These are phyloP conservation scores for Tachuris rubrigastra DNA, from an alignment of 2,113 vertebrate genomes.

Conservation along the genomic window DNA sequence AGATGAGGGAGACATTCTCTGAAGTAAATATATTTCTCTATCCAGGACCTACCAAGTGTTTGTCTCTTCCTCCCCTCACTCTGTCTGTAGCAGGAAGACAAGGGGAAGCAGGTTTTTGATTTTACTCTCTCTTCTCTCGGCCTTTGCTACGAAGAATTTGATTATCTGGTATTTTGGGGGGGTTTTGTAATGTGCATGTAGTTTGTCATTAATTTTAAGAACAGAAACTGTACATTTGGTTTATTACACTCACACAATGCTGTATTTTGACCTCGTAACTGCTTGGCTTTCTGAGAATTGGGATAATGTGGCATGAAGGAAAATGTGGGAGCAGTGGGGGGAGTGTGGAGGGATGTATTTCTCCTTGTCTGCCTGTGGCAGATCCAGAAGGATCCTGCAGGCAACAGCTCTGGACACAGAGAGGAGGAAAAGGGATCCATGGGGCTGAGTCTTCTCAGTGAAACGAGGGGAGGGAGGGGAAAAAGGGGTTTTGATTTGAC, in stretches of 20 bases:
- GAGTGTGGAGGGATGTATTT: background rate
- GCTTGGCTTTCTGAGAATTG: background rate
- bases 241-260: background rate
- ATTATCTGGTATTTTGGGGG: background rate
- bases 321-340: background rate
- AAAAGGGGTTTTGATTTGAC: background rate
- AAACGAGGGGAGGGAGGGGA: background rate
- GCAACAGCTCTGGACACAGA: fast-evolving
- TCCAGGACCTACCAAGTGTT: background rate
- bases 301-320: fast-evolving
- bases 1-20: slow-evolving; percentile 4
- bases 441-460: background rate
- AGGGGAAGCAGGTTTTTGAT: slow-evolving; percentile 14
- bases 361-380: background rate
- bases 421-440: background rate
- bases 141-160: background rate
- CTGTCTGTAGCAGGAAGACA: background rate
- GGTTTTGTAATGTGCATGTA: background rate
- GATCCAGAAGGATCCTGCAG: background rate
- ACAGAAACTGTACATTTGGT: background rate
- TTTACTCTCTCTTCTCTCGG: background rate
- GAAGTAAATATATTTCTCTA: slow-evolving; percentile 45
- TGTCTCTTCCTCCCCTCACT: background rate
- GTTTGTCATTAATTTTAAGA: background rate
- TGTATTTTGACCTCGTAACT: background rate